A percentile compares a stretch with the other conserved stretches of the same genome.
phyloP scores from a whole-genome alignment of 2,888 invertebrate genomes.

The Eubasilissa splendida region DNA sequence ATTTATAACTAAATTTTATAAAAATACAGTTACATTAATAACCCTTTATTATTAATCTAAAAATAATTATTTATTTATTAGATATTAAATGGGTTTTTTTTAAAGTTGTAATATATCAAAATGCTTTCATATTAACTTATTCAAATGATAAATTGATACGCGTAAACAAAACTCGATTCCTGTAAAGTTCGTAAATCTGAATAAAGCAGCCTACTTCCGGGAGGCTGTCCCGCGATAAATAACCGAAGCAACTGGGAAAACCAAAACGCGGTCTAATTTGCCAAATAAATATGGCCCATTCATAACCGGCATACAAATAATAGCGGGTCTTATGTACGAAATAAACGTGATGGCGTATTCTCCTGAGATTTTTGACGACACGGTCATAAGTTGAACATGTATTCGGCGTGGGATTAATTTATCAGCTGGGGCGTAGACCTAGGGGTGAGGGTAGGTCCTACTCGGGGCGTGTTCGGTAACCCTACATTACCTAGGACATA shows the following conservation, averaged over 20 bases:
- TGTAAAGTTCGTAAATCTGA: slow-evolving; percentile 18
- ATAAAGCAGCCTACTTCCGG: not conserved
- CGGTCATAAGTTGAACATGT: slow-evolving; percentile 43
- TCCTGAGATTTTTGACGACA: slow-evolving; percentile 36
- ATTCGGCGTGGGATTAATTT: slow-evolving; percentile 48
- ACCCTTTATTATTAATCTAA: too few species aligned
- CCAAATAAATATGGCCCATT: slow-evolving; percentile 43
- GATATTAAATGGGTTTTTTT: too few species aligned
- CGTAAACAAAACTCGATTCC: not conserved
- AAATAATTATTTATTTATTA: too few species aligned
- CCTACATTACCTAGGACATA: slow-evolving; percentile 6
- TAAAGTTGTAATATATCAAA: too few species aligned
- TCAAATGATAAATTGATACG: slow-evolving; percentile 2
- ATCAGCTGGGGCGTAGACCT: slow-evolving; percentile 27
- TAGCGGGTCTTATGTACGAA: slow-evolving; percentile 5
- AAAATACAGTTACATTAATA: too few species aligned
- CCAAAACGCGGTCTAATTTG: slow-evolving; percentile 42
- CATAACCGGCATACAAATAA: slow-evolving; percentile 33
- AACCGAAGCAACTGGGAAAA: slow-evolving; percentile 39
- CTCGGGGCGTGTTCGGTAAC: slow-evolving; percentile 23
- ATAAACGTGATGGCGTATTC: slow-evolving; percentile 29
- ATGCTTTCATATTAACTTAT: not conserved
- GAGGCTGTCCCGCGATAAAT: slow-evolving; percentile 2
- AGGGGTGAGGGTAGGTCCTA: not conserved
- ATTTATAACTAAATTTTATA: too few species aligned